Evolutionary conservation across 2,888 invertebrate genomes (phyloP).

Genomic region (Drosophila affinis): DNA sequence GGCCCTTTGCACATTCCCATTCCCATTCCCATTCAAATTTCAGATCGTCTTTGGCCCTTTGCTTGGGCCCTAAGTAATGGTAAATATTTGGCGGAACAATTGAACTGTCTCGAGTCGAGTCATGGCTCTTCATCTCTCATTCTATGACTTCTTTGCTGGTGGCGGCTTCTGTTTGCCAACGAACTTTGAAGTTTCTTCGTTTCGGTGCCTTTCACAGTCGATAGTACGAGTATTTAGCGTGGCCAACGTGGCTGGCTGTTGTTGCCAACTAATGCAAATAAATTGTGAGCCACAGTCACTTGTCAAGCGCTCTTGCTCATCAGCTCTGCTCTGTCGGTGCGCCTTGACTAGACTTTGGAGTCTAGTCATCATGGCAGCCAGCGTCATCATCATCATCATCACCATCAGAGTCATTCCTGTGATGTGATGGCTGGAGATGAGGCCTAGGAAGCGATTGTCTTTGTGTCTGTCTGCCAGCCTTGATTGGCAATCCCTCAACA

Average conservation of each 20-base stretch:
- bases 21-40: neutral
- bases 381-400: conserved; percentile 11
- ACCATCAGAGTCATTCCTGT: conserved; percentile 29
- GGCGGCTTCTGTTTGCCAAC: conserved; percentile 68
- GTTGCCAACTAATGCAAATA: conserved; percentile 79
- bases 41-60: neutral
- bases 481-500: conserved; percentile 26
- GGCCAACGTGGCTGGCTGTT: conserved; percentile 26
- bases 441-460: conserved; percentile 37
- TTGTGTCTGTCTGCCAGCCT: neutral
- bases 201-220: conserved; percentile 4
- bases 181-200: conserved; percentile 40
- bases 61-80: neutral
- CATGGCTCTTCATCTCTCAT: conserved; percentile 7
- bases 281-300: conserved; percentile 65
- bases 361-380: conserved; percentile 15
- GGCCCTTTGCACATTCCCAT: neutral
- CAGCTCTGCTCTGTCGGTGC: conserved; percentile 46
- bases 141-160: conserved; percentile 34
- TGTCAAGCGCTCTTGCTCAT: conserved; percentile 56
- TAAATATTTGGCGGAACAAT: conserved; percentile 38
- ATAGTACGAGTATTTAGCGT: neutral
- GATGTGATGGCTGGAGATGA: conserved; percentile 11
- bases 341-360: conserved; percentile 11
- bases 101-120: neutral